Conservation (phyloP, 1,140 invertebrate species). For the Saxidomus purpurata region DNA sequence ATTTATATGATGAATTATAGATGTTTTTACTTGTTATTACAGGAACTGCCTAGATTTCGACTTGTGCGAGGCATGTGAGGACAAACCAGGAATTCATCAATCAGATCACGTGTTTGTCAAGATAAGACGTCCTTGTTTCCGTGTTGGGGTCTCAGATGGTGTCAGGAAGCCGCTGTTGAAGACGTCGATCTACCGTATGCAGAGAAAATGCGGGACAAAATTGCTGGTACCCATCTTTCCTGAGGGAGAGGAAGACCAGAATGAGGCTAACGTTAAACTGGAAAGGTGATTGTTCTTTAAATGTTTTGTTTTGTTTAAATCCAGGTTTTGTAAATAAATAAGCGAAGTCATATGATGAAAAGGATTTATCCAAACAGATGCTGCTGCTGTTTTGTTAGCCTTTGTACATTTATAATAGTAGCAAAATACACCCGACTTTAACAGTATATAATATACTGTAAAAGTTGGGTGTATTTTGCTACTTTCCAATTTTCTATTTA, state of each 20-base stretch:
- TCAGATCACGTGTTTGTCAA: slow-evolving; percentile 84
- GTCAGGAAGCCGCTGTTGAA: slow-evolving; percentile 69
- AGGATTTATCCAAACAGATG: too few species aligned
- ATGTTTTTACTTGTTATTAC: too few species aligned
- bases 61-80: slow-evolving; percentile 85
- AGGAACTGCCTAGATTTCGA: slow-evolving; percentile 85
- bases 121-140: slow-evolving; percentile 77
- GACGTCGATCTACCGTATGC: slow-evolving; percentile 62
- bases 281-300: slow-evolving; percentile 58
- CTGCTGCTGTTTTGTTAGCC: too few species aligned
- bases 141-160: slow-evolving; percentile 64
- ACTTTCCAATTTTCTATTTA: too few species aligned
- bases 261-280: slow-evolving; percentile 56
- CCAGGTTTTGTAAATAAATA: too few species aligned
- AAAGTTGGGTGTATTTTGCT: too few species aligned
- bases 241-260: slow-evolving; percentile 53
- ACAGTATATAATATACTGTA: too few species aligned
- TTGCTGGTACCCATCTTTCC: slow-evolving; percentile 8
- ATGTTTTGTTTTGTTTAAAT: too few species aligned
- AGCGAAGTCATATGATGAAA: too few species aligned
- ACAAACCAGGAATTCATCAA: slow-evolving; percentile 78
- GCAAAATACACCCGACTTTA: too few species aligned
- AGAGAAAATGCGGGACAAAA: slow-evolving; percentile 29
- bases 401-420: too few species aligned
- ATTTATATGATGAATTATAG: too few species aligned